phyloP scores from a whole-genome alignment of 1,140 invertebrate species.

The Lerema accius region DNA sequence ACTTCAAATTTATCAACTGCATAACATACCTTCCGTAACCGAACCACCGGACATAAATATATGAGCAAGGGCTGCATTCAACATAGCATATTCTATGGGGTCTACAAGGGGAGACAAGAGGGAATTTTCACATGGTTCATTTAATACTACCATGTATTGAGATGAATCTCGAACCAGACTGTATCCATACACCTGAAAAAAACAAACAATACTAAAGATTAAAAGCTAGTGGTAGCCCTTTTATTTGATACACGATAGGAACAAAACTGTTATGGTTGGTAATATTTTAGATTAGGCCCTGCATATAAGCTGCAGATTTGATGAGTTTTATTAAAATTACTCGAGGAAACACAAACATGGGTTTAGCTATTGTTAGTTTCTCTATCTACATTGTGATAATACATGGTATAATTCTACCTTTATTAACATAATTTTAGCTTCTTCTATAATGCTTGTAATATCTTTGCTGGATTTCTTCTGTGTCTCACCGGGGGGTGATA shows the following conservation, averaged over 20 bases:
- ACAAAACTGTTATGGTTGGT: no score
- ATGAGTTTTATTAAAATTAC: no score
- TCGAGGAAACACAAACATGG: no score
- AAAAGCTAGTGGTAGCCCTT: no score
- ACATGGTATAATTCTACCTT: constrained; percentile 49
- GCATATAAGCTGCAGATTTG: no score
- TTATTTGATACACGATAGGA: no score
- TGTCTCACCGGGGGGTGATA: constrained; percentile 45
- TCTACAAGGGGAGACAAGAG: constrained; percentile 43
- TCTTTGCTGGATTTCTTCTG: constrained; percentile 39
- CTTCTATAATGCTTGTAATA: constrained; percentile 47
- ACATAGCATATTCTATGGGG: constrained; percentile 45
- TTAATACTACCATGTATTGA: constrained; percentile 62
- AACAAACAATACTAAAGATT: background rate
- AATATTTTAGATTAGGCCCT: no score
- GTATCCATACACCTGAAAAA: constrained; percentile 65
- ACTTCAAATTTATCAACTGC: no score
- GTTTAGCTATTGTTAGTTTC: no score
- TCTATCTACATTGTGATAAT: no score
- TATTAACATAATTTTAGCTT: constrained; percentile 56
- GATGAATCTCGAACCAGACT: constrained; percentile 55
- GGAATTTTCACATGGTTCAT: constrained; percentile 49
- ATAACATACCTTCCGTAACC: constrained; percentile 64
- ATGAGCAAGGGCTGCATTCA: constrained; percentile 59
- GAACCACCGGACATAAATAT: constrained; percentile 63